Conservation (phyloP, 2,113 vertebrate genomes). For the Choloepus hoffmanni region DNA sequence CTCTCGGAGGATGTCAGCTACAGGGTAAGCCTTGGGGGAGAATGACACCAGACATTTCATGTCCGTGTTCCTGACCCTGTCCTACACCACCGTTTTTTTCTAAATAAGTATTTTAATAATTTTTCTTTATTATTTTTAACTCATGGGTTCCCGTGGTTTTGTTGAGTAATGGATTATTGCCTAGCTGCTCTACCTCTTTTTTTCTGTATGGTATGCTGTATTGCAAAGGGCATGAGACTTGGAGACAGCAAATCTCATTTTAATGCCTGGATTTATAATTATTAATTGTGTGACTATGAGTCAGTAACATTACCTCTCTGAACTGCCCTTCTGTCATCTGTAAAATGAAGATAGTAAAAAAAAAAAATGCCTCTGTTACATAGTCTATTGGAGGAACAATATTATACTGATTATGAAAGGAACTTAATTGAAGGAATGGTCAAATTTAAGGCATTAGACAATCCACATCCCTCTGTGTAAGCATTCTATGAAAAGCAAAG, state of each 20-base stretch:
- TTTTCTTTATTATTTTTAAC: not conserved
- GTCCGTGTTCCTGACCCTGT: not conserved
- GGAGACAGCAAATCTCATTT: not conserved
- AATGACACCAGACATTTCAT: not conserved
- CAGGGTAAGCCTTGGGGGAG: constrained; percentile 84
- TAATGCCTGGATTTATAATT: not conserved
- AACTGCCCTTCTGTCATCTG: not conserved
- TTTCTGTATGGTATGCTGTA: not conserved
- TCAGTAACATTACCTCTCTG: not conserved
- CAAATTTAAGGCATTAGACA: not conserved
- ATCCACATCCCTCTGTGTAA: not conserved
- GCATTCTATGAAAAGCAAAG: not conserved
- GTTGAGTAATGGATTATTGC: not conserved
- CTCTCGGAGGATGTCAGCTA: constrained; percentile 93
- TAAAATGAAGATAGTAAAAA: constrained; percentile 12
- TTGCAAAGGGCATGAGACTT: not conserved
- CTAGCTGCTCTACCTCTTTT: not conserved
- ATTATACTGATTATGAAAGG: not conserved
- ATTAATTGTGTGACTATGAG: not conserved
- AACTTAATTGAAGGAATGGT: not conserved
- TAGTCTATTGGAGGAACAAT: not conserved
- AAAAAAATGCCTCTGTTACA: not conserved
- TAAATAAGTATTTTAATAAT: not conserved
- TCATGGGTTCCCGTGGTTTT: not conserved
- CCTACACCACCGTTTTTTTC: not conserved